phyloP scores from a whole-genome alignment of 1,140 invertebrate species.

The Lutraria rhynchaena region DNA sequence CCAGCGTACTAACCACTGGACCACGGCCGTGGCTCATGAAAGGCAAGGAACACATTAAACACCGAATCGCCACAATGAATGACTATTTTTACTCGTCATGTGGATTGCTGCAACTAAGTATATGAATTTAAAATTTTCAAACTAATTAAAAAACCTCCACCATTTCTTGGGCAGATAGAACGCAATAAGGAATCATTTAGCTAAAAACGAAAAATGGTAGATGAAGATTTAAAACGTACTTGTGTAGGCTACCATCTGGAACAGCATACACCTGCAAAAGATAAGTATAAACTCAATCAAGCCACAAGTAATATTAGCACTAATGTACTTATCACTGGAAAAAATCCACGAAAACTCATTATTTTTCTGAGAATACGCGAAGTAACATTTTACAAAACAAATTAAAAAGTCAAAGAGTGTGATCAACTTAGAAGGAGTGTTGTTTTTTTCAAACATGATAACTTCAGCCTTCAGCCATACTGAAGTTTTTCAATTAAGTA shows the following conservation, averaged over 20 bases:
- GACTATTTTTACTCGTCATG: neutral
- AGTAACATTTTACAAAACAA: neutral
- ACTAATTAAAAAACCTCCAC: neutral
- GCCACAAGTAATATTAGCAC: no score
- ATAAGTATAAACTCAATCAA: no score
- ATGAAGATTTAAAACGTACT: slow-evolving; percentile 29
- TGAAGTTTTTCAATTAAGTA: neutral
- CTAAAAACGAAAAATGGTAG: neutral
- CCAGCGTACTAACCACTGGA: no score
- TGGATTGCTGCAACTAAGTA: neutral
- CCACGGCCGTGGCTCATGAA: no score
- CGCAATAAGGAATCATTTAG: neutral
- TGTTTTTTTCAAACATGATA: neutral
- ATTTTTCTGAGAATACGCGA: neutral
- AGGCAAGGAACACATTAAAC: no score
- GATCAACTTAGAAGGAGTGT: no score
- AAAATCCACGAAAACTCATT: neutral
- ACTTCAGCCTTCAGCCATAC: neutral
- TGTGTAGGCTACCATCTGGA: slow-evolving; percentile 44
- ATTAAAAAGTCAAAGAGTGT: neutral
- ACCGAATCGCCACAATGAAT: no score
- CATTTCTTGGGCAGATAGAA: neutral
- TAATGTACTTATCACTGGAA: neutral
- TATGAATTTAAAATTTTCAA: neutral
- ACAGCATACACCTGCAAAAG: slow-evolving; percentile 43